These are phyloP conservation scores for Bombus superbus DNA, from an alignment of 1,140 invertebrate genomes.

Conservation along the genomic window DNA sequence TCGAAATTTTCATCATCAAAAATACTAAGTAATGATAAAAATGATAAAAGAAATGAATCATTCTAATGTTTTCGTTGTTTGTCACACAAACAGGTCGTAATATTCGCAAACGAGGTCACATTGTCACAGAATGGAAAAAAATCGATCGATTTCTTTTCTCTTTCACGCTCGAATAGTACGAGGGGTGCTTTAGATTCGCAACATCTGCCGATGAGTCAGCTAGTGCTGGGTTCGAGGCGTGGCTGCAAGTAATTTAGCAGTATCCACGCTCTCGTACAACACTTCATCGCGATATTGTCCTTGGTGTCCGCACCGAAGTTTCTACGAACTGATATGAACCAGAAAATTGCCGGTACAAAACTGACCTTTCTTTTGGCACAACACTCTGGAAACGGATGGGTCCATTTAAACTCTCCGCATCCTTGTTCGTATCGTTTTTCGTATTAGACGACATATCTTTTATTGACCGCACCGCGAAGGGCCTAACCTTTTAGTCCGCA, in stretches of 20 bases:
- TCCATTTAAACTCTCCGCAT: slow-evolving; percentile 44
- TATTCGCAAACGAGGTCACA: background rate
- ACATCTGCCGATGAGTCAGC: slow-evolving; percentile 37
- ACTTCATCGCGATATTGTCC: background rate
- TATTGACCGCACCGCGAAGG: slow-evolving; percentile 20
- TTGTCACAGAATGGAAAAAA: background rate
- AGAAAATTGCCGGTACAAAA: slow-evolving; percentile 33
- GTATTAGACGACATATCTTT: slow-evolving; percentile 52
- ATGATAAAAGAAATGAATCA: background rate
- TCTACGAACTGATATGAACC: background rate
- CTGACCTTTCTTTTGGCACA: slow-evolving; percentile 75
- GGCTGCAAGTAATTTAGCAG: slow-evolving; percentile 13
- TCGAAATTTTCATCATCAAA: slow-evolving; percentile 13
- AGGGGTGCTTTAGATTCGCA: slow-evolving; percentile 17
- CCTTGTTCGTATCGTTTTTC: slow-evolving; percentile 30
- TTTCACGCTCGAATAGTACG: background rate
- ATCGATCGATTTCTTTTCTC: slow-evolving; percentile 31
- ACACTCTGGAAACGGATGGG: slow-evolving; percentile 66
- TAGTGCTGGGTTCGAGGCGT: slow-evolving; percentile 10
- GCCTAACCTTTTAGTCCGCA: slow-evolving; percentile 51
- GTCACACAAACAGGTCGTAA: background rate
- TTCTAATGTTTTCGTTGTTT: background rate
- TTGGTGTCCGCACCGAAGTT: background rate
- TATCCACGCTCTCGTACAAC: background rate
- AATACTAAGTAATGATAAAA: background rate